Base-by-base conservation (phyloP, 2,888 invertebrate genomes). In the Aporophyla lueneburgensis region DNA sequence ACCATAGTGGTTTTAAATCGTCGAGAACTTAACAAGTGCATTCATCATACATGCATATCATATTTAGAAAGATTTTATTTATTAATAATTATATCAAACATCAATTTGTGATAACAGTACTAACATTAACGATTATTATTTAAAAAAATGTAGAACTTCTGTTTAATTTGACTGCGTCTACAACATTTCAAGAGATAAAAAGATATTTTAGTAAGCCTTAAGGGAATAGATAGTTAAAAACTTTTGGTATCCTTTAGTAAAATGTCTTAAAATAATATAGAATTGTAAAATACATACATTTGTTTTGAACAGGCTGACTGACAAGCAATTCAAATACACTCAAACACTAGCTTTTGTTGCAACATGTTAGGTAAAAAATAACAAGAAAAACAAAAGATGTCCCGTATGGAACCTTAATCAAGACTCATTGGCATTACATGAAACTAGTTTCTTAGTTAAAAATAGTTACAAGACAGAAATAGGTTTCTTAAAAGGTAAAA, bases 111-210 rank as follows among this genome's bases (percentile, higher is more conserved):
- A 27, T 24, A 14, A 56, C 16, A 2, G 5, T 21, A 27, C 54
- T 62, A n/a, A 74, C 12, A 73, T 49, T 73, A 61, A 27, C 3
- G 27, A 80, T 19, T n/a, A 27, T 59, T 54, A 63, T 71, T 3
- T 9, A 33, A 73, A 65, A 58, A 65, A 40, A 16, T 56, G 43
- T 58, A 24, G 21, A 51, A 33, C 54, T 54, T 62, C 61, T 27
- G 46, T 54, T n/a, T 40, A 27, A 40, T 43, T n/a, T 71, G 21
- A 61, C n/a, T 62, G 61, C 16, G 9, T n/a, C 16, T 68, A 54
- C 46, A 19, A 49, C 19, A 46, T 46, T 68, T 68, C 1, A 40
- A 56, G 43, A 27, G 40, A 51, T 16, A n/a, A 21, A 46, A 51
- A 12, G 49, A 27, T 59, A 46, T 21, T 53, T 59, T 24, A 66